Percentiles rank a stretch among this genome's conserved stretches.
These are phyloP conservation scores for Apeltes quadracus DNA, from an alignment of 2,113 vertebrate genomes.

Conservation along the genomic window DNA sequence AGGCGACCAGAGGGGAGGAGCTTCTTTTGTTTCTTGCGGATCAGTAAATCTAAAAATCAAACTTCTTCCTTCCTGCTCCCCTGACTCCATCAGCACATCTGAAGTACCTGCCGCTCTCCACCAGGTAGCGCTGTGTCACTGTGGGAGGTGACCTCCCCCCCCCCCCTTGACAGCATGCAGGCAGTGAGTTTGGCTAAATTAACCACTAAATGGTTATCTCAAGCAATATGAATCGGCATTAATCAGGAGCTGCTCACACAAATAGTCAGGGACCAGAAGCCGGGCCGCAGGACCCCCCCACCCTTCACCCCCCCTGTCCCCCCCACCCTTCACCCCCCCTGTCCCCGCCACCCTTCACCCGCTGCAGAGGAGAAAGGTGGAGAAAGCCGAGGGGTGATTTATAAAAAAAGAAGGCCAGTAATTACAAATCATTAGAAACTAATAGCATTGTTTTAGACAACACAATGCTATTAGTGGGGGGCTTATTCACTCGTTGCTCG, in stretches of 20 bases:
- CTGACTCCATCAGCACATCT: neutral
- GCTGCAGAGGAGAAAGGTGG: slow-evolving; percentile 33
- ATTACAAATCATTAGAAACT: slow-evolving; percentile 82
- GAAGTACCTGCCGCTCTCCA: slow-evolving; percentile 59
- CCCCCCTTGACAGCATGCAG: slow-evolving; percentile 81
- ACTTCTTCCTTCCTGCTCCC: neutral
- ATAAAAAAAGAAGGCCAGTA: slow-evolving; percentile 85
- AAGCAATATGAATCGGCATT: slow-evolving; percentile 99
- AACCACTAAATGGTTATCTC: slow-evolving; percentile 99
- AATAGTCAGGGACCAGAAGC: slow-evolving; percentile 88
- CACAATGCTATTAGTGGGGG: slow-evolving; percentile 15
- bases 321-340: too few relatives aligned
- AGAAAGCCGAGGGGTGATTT: slow-evolving; percentile 71
- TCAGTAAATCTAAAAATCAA: too few relatives aligned
- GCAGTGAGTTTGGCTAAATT: slow-evolving; percentile 99
- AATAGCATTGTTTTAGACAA: slow-evolving; percentile 79
- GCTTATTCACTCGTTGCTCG: slow-evolving; percentile 52
- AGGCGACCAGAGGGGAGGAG: too few relatives aligned
- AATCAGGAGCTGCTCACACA: slow-evolving; percentile 97
- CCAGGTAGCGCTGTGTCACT: slow-evolving; percentile 89
- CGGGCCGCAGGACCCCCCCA: slow-evolving; percentile 69
- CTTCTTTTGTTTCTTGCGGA: too few relatives aligned
- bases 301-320: too few relatives aligned
- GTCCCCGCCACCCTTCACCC: too few relatives aligned
- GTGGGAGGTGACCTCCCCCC: slow-evolving; percentile 58